Evolutionary conservation across 2,888 invertebrate genomes (phyloP).

Genomic region (Clanis bilineata): DNA sequence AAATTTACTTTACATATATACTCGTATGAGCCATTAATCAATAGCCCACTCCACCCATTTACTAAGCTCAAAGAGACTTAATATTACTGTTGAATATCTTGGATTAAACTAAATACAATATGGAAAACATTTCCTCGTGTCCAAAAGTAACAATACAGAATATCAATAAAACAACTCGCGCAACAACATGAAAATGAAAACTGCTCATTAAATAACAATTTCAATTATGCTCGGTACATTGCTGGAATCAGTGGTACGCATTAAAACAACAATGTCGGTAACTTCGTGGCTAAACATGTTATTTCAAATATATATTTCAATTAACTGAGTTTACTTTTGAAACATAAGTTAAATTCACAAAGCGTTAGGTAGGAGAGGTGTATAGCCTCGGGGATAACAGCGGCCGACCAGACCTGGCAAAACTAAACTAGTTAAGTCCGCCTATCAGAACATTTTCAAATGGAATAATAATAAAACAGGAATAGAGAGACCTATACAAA

Average conservation of each 20-base stretch:
- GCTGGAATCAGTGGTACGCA: conserved; percentile 14
- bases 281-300: conserved; percentile 46
- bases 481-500: conserved; percentile 40
- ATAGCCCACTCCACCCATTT: too few relatives aligned
- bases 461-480: conserved; percentile 41
- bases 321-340: conserved; percentile 69
- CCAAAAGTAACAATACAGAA: neutral
- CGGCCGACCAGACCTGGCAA: conserved; percentile 32
- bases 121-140: neutral
- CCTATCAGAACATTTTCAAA: conserved; percentile 44
- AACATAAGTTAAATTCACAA: conserved; percentile 71
- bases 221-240: conserved; percentile 12
- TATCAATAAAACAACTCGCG: conserved; percentile 6
- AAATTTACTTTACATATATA: too few relatives aligned
- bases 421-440: conserved; percentile 51
- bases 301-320: conserved; percentile 74
- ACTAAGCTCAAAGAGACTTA: too few relatives aligned
- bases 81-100: too few relatives aligned
- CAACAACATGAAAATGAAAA: neutral
- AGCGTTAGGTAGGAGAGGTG: conserved; percentile 60
- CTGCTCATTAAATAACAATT: conserved; percentile 15
- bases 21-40: too few relatives aligned
- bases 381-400: conserved; percentile 51
- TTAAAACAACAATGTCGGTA: conserved; percentile 21
- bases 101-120: neutral